phyloP scores from a whole-genome alignment of 2,113 vertebrate genomes.

The Pteronura brasiliensis region DNA sequence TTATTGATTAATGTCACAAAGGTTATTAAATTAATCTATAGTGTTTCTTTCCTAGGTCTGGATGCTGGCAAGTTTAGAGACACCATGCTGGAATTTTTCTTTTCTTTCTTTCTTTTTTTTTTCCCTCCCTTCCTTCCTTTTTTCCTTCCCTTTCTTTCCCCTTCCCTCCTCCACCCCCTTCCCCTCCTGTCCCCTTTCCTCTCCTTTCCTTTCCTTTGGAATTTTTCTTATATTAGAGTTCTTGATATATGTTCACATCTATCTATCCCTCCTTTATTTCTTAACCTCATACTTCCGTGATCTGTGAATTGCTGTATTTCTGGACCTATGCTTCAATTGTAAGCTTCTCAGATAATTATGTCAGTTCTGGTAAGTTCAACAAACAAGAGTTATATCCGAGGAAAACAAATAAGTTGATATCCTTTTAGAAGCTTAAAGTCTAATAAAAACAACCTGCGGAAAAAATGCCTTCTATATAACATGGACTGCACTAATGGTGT shows the following conservation, averaged over 20 bases:
- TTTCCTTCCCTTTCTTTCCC: no score
- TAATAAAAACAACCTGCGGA: neutral
- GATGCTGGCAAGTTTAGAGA: neutral
- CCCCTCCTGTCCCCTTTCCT: no score
- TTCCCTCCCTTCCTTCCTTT: no score
- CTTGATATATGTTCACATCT: neutral
- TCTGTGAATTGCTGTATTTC: neutral
- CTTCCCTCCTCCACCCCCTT: no score
- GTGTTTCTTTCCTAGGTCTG: neutral
- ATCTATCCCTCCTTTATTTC: neutral
- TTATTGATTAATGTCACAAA: neutral
- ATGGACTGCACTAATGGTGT: neutral
- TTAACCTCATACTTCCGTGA: neutral
- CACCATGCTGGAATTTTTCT: neutral
- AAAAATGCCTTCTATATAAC: neutral
- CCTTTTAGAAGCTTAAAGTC: neutral
- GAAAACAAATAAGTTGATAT: neutral
- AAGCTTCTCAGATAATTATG: neutral
- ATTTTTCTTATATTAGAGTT: neutral
- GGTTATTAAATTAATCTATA: neutral
- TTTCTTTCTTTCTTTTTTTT: neutral
- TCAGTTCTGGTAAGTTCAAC: neutral
- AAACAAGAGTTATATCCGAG: neutral
- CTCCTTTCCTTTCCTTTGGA: neutral
- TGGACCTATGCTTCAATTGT: neutral